phyloP scores from a whole-genome alignment of 1,140 invertebrate species.

The Reticulitermes speratus region DNA sequence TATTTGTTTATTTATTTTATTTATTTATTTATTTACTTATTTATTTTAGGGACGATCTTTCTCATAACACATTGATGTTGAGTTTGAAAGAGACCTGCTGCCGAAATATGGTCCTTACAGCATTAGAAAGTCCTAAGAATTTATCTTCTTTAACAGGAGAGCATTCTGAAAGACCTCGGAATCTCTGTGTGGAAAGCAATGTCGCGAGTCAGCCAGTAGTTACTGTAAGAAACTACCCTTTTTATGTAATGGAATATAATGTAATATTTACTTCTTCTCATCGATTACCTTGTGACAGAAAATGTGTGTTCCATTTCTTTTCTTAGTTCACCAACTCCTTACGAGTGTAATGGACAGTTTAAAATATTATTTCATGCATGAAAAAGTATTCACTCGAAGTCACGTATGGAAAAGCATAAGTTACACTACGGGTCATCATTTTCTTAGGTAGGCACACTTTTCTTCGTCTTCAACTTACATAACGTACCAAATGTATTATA shows the following conservation, averaged over 20 bases:
- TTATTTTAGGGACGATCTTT: too few species aligned
- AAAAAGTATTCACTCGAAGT: neutral
- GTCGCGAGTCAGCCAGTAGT: neutral
- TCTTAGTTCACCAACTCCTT: neutral
- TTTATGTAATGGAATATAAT: conserved; percentile 10
- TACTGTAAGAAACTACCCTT: neutral
- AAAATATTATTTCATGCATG: neutral
- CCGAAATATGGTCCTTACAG: neutral
- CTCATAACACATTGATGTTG: too few species aligned
- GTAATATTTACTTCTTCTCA: neutral
- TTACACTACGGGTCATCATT: neutral
- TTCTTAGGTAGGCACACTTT: neutral
- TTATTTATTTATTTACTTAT: too few species aligned
- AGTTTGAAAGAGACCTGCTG: too few species aligned
- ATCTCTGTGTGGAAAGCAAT: too few species aligned
- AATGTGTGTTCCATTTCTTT: neutral
- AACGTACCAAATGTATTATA: neutral
- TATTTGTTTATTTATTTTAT: too few species aligned
- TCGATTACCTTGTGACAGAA: neutral
- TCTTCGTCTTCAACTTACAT: neutral
- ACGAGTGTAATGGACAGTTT: neutral
- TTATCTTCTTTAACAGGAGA: neutral
- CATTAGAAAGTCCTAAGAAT: neutral
- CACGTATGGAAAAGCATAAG: neutral
- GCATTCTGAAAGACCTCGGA: neutral